A percentile compares a stretch with the other conserved stretches of the same genome.
phyloP scores from a whole-genome alignment of 2,888 invertebrate species.

The Macaria notata region DNA sequence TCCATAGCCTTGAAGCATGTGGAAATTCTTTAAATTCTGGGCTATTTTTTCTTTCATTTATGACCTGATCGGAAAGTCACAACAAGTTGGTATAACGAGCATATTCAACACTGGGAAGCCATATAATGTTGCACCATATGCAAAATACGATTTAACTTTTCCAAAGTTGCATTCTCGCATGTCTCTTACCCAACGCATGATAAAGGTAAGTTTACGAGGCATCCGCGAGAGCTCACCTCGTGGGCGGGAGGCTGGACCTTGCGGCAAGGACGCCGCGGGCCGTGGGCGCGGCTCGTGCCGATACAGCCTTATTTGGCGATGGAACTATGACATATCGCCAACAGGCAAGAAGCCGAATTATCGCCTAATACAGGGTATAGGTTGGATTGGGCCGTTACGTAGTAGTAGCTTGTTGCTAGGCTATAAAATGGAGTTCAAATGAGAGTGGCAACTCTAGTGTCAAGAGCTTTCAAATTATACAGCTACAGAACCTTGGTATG shows the following conservation, averaged over 20 bases:
- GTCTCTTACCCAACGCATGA: not conserved
- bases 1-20: not conserved
- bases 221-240: slow-evolving; percentile 33
- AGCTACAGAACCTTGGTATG: no score
- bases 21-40: no score
- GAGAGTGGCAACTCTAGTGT: no score
- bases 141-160: no score
- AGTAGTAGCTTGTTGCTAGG: not conserved
- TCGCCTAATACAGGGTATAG: slow-evolving; percentile 27
- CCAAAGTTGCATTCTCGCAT: no score
- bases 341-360: slow-evolving; percentile 33
- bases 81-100: no score
- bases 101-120: no score
- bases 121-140: no score
- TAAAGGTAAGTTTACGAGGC: slow-evolving; percentile 25
- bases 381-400: slow-evolving; percentile 1
- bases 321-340: slow-evolving; percentile 31
- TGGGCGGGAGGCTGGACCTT: slow-evolving; percentile 75
- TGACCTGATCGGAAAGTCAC: not conserved
- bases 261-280: slow-evolving; percentile 68
- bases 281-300: slow-evolving; percentile 59
- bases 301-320: slow-evolving; percentile 65
- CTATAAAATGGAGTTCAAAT: no score
- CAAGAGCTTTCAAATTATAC: no score
- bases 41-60: not conserved